These are phyloP conservation scores for Hyphantria cunea DNA, from an alignment of 1,140 invertebrate genomes.

Conservation along the genomic window DNA sequence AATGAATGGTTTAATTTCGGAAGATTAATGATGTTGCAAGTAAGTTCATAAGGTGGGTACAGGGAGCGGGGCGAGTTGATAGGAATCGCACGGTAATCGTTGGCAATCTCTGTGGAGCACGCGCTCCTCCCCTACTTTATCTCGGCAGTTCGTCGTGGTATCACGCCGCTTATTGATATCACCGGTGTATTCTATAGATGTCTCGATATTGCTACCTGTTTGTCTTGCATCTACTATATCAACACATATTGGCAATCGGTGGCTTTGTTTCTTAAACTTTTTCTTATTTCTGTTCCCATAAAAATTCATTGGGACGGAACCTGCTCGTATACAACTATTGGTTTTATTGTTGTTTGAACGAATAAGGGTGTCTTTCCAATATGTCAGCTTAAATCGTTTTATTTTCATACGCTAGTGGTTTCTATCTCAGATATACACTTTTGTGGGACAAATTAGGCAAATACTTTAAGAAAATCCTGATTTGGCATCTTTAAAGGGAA, in stretches of 20 bases:
- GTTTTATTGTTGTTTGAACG: slow-evolving; percentile 39
- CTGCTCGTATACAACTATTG: slow-evolving; percentile 42
- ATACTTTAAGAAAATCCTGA: neutral
- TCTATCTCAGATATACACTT: slow-evolving; percentile 12
- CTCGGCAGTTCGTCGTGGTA: slow-evolving; percentile 39
- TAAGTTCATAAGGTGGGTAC: slow-evolving; percentile 13
- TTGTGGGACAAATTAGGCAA: too few species aligned
- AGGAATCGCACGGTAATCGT: slow-evolving; percentile 52
- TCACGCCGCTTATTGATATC: slow-evolving; percentile 49
- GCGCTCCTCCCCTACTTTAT: slow-evolving; percentile 44
- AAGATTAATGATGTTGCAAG: slow-evolving; percentile 24
- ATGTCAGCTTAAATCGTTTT: slow-evolving; percentile 38
- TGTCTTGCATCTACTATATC: slow-evolving; percentile 49
- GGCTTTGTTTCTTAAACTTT: slow-evolving; percentile 39
- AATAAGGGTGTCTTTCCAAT: slow-evolving; percentile 33
- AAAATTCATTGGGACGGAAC: slow-evolving; percentile 39
- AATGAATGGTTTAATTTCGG: slow-evolving; percentile 10
- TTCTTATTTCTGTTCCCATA: slow-evolving; percentile 45
- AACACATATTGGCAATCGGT: slow-evolving; percentile 44
- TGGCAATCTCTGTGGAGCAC: slow-evolving; percentile 48
- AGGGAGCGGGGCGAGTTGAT: slow-evolving; percentile 23
- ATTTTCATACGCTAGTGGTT: slow-evolving; percentile 37
- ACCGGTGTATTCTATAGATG: slow-evolving; percentile 44
- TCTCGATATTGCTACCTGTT: slow-evolving; percentile 63
- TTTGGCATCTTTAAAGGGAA: slow-evolving; percentile 15